Percentiles rank a stretch among this genome's conserved stretches.
Evolutionary conservation across 1,140 invertebrate species (phyloP).

Genomic region (Trichonephila inaurata): DNA sequence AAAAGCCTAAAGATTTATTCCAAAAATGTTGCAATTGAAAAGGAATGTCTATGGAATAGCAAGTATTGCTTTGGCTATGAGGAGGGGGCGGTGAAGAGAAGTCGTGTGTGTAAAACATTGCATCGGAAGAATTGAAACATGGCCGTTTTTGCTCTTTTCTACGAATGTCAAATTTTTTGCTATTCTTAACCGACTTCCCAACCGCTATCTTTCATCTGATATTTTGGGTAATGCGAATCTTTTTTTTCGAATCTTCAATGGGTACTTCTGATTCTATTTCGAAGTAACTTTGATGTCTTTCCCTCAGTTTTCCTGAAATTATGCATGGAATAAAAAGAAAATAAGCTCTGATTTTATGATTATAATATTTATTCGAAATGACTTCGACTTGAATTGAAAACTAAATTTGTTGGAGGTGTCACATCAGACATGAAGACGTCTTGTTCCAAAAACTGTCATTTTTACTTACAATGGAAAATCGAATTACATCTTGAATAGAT

Average conservation of each 20-base stretch:
- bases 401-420: neutral
- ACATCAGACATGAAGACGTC: too few relatives aligned
- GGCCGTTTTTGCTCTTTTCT: slow-evolving; percentile 25
- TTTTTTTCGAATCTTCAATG: neutral
- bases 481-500: too few relatives aligned
- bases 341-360: neutral
- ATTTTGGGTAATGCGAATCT: neutral
- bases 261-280: neutral
- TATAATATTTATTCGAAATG: neutral
- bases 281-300: neutral
- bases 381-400: neutral
- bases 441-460: too few relatives aligned
- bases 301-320: neutral
- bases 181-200: neutral
- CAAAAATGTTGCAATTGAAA: slow-evolving; percentile 61
- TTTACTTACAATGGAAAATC: too few relatives aligned
- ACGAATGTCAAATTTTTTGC: slow-evolving; percentile 25
- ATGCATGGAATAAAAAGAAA: neutral
- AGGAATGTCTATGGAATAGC: slow-evolving; percentile 56
- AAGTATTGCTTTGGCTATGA: slow-evolving; percentile 43
- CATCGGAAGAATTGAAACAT: slow-evolving; percentile 54
- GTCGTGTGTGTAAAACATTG: slow-evolving; percentile 56
- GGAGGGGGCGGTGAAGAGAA: neutral
- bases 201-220: neutral
- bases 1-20: slow-evolving; percentile 60